phyloP scores from a whole-genome alignment of 2,797 vertebrate genomes.

The Tauraco hartlaubi region DNA sequence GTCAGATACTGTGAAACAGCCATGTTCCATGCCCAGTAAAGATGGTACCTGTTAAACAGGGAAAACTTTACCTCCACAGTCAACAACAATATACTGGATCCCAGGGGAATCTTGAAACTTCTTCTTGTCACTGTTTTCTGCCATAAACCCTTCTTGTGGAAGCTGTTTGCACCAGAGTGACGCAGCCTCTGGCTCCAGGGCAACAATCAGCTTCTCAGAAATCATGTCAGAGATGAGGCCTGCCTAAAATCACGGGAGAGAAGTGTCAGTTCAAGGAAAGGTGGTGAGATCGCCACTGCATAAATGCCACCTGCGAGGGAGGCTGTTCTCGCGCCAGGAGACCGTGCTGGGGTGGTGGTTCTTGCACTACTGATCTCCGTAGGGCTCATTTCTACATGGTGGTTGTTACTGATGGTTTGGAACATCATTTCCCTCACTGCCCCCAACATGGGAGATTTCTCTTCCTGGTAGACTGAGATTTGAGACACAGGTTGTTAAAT shows the following conservation, averaged over 20 bases:
- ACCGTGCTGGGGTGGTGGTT: background rate
- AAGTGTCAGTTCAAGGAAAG: background rate
- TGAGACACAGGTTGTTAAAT: background rate
- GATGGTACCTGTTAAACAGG: background rate
- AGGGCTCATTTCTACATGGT: fast-evolving
- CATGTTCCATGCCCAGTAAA: background rate
- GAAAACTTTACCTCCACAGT: constrained; percentile 61
- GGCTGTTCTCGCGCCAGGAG: background rate
- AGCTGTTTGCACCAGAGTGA: constrained; percentile 64
- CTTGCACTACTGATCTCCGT: fast-evolving
- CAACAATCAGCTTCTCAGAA: constrained; percentile 53
- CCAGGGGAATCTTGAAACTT: constrained; percentile 44
- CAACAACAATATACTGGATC: constrained; percentile 59
- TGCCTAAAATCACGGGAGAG: constrained; percentile 33
- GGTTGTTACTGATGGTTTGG: background rate
- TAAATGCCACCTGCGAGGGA: background rate
- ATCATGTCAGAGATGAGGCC: constrained; percentile 39
- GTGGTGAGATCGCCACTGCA: background rate
- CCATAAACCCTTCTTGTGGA: constrained; percentile 35
- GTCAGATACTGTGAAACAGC: background rate
- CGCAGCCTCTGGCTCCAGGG: constrained; percentile 64
- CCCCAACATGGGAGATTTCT: background rate
- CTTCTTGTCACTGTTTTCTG: background rate
- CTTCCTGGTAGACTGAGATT: background rate
- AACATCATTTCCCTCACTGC: background rate